phyloP scores from a whole-genome alignment of 2,888 invertebrate genomes.

The Pemphredon lugubris region DNA sequence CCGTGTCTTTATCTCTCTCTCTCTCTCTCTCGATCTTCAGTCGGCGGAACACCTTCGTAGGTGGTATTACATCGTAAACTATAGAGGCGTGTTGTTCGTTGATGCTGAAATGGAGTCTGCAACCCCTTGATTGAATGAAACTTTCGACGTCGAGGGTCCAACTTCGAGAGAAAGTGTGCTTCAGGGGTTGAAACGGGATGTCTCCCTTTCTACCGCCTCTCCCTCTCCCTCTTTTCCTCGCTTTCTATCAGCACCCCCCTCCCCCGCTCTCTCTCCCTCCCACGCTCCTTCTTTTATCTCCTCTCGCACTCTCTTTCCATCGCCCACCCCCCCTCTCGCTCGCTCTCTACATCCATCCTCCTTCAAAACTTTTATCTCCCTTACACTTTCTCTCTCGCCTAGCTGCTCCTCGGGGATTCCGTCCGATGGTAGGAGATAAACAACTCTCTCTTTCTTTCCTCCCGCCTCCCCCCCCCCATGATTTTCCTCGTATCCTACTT shows the following conservation, averaged over 20 bases:
- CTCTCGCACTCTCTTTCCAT: background rate
- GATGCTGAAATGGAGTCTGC: constrained; percentile 17
- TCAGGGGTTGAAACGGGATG: constrained; percentile 9
- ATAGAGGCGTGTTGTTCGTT: constrained; percentile 8
- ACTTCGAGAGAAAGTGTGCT: constrained; percentile 13
- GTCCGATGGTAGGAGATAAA: background rate
- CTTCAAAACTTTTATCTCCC: no score
- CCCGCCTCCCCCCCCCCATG: background rate
- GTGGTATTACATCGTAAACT: constrained; percentile 4
- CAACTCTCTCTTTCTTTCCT: background rate
- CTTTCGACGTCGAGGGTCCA: constrained; percentile 38
- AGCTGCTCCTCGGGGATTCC: background rate
- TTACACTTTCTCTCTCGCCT: background rate
- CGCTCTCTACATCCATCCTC: no score
- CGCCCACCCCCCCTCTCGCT: no score
- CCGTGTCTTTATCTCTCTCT: constrained; percentile 2
- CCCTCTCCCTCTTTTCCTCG: background rate
- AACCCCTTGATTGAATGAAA: constrained; percentile 46
- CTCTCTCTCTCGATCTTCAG: constrained; percentile 1
- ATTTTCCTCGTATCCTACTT: background rate
- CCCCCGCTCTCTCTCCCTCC: background rate
- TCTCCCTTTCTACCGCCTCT: background rate
- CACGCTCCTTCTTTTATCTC: background rate
- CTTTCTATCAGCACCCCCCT: background rate
- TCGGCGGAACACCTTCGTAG: background rate